phyloP scores from a whole-genome alignment of 2,888 invertebrate species.

The Coecobrya sp. region DNA sequence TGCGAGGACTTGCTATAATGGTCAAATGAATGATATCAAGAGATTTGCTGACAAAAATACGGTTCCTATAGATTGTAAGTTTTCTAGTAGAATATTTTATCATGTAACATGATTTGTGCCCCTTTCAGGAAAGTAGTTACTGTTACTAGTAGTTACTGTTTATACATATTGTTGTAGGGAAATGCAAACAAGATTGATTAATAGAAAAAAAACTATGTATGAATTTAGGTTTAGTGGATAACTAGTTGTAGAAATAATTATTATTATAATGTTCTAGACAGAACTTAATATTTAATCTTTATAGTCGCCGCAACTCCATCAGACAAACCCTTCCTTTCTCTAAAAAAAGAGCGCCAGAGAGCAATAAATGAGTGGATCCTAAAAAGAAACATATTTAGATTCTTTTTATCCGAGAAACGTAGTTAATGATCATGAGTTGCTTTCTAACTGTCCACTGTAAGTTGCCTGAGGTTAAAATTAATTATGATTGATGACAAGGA shows the following conservation, averaged over 20 bases:
- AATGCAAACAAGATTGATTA: conserved; percentile 47
- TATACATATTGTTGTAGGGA: conserved; percentile 30
- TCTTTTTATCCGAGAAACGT: conserved; percentile 25
- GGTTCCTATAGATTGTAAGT: conserved; percentile 51
- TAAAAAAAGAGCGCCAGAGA: conserved; percentile 27
- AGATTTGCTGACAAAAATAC: conserved; percentile 53
- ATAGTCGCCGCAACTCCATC: conserved; percentile 45
- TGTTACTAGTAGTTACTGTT: conserved; percentile 12
- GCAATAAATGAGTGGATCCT: conserved; percentile 49
- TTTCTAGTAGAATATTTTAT: conserved; percentile 38
- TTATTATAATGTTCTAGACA: neutral
- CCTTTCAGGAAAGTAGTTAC: neutral
- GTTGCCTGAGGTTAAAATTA: conserved; percentile 60
- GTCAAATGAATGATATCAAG: conserved; percentile 45
- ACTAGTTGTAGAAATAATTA: too few relatives aligned
- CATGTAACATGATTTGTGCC: conserved; percentile 39
- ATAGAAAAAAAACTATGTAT: neutral
- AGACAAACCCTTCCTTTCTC: conserved; percentile 28
- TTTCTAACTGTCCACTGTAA: conserved; percentile 52
- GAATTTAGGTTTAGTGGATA: conserved; percentile 17
- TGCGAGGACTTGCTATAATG: too few relatives aligned
- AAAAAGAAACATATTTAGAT: neutral
- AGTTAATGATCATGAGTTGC: conserved; percentile 14
- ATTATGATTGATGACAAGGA: conserved; percentile 8
- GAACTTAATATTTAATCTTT: conserved; percentile 36